Evolutionary conservation across 2,888 invertebrate species (phyloP).

Genomic region (Stenotaenia linearis): DNA sequence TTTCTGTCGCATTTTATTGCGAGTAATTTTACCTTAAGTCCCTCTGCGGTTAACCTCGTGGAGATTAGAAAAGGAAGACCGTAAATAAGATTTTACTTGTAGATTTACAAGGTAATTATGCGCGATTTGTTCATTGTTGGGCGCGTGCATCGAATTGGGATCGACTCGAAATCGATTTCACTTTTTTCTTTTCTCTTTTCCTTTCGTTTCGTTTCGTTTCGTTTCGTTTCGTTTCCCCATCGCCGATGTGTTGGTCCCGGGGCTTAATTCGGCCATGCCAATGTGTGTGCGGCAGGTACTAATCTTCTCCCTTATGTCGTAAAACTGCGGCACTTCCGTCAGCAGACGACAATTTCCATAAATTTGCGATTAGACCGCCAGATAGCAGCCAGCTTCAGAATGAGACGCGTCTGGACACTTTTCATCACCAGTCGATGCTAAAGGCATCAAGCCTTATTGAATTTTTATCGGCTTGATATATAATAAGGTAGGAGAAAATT

Average conservation of each 20-base stretch:
- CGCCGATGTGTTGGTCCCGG: background rate
- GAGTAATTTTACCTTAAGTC: slow-evolving; percentile 10
- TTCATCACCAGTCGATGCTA: background rate
- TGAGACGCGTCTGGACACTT: slow-evolving; percentile 2
- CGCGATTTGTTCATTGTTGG: background rate
- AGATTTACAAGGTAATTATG: background rate
- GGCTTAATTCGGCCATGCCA: slow-evolving; percentile 12
- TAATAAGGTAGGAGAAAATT: background rate
- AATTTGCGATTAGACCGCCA: slow-evolving; percentile 23
- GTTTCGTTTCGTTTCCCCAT: background rate
- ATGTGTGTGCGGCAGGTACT: slow-evolving; percentile 7
- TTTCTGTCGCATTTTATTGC: slow-evolving; percentile 17
- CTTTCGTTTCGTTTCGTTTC: background rate
- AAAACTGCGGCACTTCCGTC: slow-evolving; percentile 26
- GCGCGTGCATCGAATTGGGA: background rate
- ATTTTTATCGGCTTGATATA: slow-evolving; percentile 14
- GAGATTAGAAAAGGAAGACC: slow-evolving; percentile 15
- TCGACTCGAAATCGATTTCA: background rate
- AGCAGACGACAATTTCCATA: slow-evolving; percentile 26
- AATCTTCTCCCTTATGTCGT: slow-evolving; percentile 6
- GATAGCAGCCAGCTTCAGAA: slow-evolving; percentile 2
- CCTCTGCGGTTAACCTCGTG: background rate
- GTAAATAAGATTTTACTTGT: background rate
- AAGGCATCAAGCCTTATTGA: slow-evolving; percentile 8
- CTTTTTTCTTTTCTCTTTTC: background rate